These are phyloP conservation scores for Zaprionus ornatus DNA, from an alignment of 1,140 invertebrate genomes.

Conservation along the genomic window DNA sequence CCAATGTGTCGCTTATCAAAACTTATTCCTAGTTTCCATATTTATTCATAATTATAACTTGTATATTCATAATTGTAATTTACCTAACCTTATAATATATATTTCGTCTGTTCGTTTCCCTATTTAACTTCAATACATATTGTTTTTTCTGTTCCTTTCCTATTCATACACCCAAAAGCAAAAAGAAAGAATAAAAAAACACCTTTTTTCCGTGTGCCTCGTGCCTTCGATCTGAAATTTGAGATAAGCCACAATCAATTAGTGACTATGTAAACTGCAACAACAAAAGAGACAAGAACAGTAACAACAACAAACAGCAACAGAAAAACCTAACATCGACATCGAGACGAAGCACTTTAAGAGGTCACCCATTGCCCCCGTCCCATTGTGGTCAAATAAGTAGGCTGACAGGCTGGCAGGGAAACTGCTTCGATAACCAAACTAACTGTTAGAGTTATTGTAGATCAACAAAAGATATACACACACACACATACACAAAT, in stretches of 20 bases:
- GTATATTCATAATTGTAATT: not conserved
- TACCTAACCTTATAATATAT: not conserved
- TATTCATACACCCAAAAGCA: not conserved
- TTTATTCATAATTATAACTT: not conserved
- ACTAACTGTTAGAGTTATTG: conserved; percentile 10
- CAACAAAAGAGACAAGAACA: conserved; percentile 29
- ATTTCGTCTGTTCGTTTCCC: not conserved
- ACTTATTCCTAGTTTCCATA: not conserved
- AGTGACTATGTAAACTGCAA: conserved; percentile 68
- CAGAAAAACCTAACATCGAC: not conserved
- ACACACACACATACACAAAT: conserved; percentile 11
- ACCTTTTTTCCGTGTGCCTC: conserved; percentile 19
- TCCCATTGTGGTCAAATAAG: conserved; percentile 64
- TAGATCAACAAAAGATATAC: conserved; percentile 15
- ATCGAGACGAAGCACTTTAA: conserved; percentile 13
- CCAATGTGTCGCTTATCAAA: not conserved
- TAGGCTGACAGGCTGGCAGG: conserved; percentile 59
- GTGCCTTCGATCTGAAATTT: conserved; percentile 69
- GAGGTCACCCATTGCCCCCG: conserved; percentile 11
- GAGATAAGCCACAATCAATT: conserved; percentile 76
- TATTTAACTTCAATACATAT: not conserved
- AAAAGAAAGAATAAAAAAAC: conserved; percentile 3
- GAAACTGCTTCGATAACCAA: conserved; percentile 16
- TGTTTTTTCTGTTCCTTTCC: conserved; percentile 11
- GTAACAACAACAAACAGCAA: not conserved